Evolutionary conservation across 2,113 vertebrate species (phyloP), one percentile per base, ranked within the genome.

Genomic region (Smithornis capensis): DNA sequence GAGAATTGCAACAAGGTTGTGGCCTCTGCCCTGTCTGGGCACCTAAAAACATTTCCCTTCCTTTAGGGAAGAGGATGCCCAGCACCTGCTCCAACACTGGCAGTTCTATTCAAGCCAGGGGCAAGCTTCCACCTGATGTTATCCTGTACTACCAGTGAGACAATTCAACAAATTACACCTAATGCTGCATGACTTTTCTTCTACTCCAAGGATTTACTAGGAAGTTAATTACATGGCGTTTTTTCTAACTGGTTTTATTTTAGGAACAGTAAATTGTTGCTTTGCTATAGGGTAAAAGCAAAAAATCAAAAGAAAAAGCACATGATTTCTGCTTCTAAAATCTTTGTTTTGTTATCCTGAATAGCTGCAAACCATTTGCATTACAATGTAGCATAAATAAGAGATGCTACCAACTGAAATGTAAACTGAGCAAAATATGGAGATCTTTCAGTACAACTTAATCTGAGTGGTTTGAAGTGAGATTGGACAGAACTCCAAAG

Each of bases 321-420:
- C 19, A 10, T 68, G 65, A 77, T 92, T 89, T 82, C 53, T 85
- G 23, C 76, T 76, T 11, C 87, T 89, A 81, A 82, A 93, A 70
- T 84, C 37, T 79, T n/a, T 23, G 44, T 63, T 68, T 77, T 88
- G 65, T 92, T 89, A 69, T 67, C 68, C 73, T 87, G 93, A 93
- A 73, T 84, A 87, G 68, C 62, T 92, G 92, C 65, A 74, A 82
- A 84, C 18, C 70, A 93, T 91, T 89, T 93, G 69, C 90, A 89
- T 92, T 69, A 84, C 70, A 96, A 79, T 83, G 81, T n/a, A 38
- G 35, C 31, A 45, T 52, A 94, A 95, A 82, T 89, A 93, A 82
- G 87, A 76, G 70, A 77, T 91, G 70, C 59, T 73, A 75, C 50
- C 47, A 40, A 12, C 69, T 70, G 63, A 91, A 96, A 81, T 76